A percentile compares a stretch with the other conserved stretches of the same genome.
These are phyloP conservation scores for Drepanosiphum platanoidis DNA, from an alignment of 2,888 invertebrate genomes.

Conservation along the genomic window DNA sequence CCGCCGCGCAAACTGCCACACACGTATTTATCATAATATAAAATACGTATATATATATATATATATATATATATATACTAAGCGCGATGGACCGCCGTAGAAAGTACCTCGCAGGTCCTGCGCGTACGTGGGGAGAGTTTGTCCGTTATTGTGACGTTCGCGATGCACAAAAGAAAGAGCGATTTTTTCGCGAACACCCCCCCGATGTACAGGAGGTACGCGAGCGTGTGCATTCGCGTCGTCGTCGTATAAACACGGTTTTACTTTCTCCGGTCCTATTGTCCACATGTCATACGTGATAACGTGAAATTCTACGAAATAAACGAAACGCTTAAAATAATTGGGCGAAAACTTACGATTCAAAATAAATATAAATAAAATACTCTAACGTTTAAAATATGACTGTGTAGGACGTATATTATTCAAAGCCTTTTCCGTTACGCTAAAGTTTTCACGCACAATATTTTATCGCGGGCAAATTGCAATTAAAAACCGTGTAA, in stretches of 20 bases:
- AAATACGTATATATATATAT: too few species aligned
- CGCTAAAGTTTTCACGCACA: neutral
- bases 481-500: conserved; percentile 43
- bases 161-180: neutral
- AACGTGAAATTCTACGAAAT: too few species aligned
- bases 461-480: conserved; percentile 8
- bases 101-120: neutral
- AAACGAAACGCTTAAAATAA: neutral
- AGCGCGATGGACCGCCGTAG: too few species aligned
- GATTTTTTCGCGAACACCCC: neutral
- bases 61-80: too few species aligned
- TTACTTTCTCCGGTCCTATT: conserved; percentile 18
- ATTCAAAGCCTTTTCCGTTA: neutral
- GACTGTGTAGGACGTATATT: neutral
- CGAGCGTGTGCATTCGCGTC: neutral
- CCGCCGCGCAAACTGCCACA: too few species aligned
- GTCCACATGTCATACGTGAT: neutral
- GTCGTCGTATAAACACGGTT: neutral
- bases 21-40: too few species aligned
- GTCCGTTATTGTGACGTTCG: neutral
- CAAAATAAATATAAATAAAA: too few species aligned
- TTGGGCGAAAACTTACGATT: neutral
- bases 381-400: too few species aligned
- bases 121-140: neutral
- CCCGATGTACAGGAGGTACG: neutral